Conservation (phyloP, 2,888 invertebrate genomes). For the Polydrusus cervinus region DNA sequence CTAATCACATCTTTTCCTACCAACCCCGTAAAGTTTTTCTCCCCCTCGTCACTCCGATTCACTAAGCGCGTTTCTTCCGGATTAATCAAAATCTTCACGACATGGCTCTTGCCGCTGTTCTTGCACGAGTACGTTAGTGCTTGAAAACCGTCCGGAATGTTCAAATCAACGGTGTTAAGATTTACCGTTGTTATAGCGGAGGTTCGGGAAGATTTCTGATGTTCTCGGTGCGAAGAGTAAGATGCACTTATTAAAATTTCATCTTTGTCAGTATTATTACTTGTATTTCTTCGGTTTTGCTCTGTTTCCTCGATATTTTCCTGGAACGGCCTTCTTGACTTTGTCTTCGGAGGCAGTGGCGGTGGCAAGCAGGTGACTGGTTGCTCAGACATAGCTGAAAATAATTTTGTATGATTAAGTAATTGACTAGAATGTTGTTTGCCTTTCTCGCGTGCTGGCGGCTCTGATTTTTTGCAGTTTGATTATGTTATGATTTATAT, state of each 20-base stretch:
- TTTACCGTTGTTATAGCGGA: conserved; percentile 61
- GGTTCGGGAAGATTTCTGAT: conserved; percentile 50
- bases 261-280: conserved; percentile 30
- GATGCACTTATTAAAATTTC: conserved; percentile 47
- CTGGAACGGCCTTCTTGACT: conserved; percentile 52
- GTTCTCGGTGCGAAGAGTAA: conserved; percentile 36
- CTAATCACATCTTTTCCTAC: conserved; percentile 22
- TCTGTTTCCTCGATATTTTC: conserved; percentile 38
- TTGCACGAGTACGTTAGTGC: conserved; percentile 49
- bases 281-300: conserved; percentile 17
- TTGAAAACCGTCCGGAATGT: conserved; percentile 54
- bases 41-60: conserved; percentile 25
- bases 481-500: conserved; percentile 28
- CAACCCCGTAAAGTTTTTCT: conserved; percentile 6
- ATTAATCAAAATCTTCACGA: conserved; percentile 83
- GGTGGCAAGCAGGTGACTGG: conserved; percentile 73
- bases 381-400: conserved; percentile 73
- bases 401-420: conserved; percentile 49
- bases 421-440: conserved; percentile 53
- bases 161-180: conserved; percentile 61
- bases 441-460: conserved; percentile 46
- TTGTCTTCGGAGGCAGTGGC: conserved; percentile 75
- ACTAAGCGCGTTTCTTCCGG: conserved; percentile 69
- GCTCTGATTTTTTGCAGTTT: conserved; percentile 29
- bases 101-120: conserved; percentile 73